Conservation (phyloP, 2,888 invertebrate genomes). For the Bibio marci region DNA sequence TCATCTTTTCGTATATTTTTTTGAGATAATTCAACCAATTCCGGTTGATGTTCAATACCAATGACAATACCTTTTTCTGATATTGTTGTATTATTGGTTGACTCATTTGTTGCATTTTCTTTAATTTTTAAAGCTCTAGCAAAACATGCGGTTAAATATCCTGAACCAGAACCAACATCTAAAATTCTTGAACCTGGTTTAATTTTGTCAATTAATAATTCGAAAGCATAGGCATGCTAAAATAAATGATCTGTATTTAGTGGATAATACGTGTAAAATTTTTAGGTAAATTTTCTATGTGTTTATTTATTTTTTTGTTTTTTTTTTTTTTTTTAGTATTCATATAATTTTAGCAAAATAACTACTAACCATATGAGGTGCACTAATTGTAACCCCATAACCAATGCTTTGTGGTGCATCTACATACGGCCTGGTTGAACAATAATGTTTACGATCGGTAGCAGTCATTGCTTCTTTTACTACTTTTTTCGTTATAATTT, state of each 20-base stretch:
- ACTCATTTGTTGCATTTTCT: slow-evolving; percentile 27
- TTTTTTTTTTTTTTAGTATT: background rate
- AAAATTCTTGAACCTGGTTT: slow-evolving; percentile 59
- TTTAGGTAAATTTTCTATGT: too few species aligned
- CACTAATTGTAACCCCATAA: slow-evolving; percentile 86
- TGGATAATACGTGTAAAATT: background rate
- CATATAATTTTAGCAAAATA: too few species aligned
- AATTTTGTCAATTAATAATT: slow-evolving; percentile 63
- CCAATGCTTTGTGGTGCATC: slow-evolving; percentile 91
- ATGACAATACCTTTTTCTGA: slow-evolving; percentile 46
- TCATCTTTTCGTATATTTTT: slow-evolving; percentile 63
- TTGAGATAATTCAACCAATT: slow-evolving; percentile 56
- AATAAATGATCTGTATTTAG: slow-evolving; percentile 5
- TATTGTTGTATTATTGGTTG: slow-evolving; percentile 12
- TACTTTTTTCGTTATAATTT: slow-evolving; percentile 54
- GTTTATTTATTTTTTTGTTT: background rate
- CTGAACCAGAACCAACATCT: slow-evolving; percentile 89
- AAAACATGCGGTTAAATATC: slow-evolving; percentile 86
- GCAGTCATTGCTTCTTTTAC: slow-evolving; percentile 67
- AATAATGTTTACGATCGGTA: slow-evolving; percentile 73
- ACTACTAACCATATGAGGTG: slow-evolving; percentile 77
- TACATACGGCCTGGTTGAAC: slow-evolving; percentile 59
- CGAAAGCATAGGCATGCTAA: slow-evolving; percentile 83
- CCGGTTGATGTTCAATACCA: slow-evolving; percentile 82
- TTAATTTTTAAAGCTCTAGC: slow-evolving; percentile 58